Evolutionary conservation across 2,797 vertebrate species (phyloP).

Genomic region (Anguilla obscura): DNA sequence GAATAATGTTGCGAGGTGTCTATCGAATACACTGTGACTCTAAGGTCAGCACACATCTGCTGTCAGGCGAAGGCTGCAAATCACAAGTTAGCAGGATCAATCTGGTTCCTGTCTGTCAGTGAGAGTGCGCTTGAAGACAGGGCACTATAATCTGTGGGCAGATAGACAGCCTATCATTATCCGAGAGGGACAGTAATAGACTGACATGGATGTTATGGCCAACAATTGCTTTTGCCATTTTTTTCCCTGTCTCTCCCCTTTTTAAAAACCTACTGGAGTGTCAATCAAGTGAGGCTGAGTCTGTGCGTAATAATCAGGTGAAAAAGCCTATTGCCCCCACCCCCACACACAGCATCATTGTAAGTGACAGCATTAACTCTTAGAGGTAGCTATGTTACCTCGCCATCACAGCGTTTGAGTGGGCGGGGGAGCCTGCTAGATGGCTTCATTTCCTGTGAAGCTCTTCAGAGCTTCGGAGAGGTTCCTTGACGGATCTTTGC

Average conservation of each 20-base stretch:
- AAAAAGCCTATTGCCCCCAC: constrained; percentile 57
- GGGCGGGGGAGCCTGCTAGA: constrained; percentile 1
- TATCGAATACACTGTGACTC: not conserved
- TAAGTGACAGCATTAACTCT: constrained; percentile 64
- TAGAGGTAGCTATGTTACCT: constrained; percentile 41
- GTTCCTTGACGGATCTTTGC: not conserved
- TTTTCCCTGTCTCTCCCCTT: not conserved
- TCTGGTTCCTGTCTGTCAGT: constrained; percentile 9
- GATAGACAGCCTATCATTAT: constrained; percentile 78
- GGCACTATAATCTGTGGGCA: constrained; percentile 73
- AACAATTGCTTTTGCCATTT: constrained; percentile 75
- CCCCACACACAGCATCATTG: constrained; percentile 47
- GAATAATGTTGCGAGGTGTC: not conserved
- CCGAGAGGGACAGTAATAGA: constrained; percentile 72
- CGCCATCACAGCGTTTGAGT: not conserved
- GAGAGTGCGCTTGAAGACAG: constrained; percentile 51
- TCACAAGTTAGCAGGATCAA: not conserved
- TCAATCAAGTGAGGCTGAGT: constrained; percentile 71
- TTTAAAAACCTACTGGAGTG: constrained; percentile 48
- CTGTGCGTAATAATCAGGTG: constrained; percentile 70
- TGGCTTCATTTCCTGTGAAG: constrained; percentile 18
- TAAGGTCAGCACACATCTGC: not conserved
- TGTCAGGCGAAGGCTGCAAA: not conserved
- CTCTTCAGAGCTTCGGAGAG: not conserved
- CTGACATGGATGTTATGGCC: constrained; percentile 79